These are phyloP conservation scores for Pseudomyrmex gracilis DNA, from an alignment of 1,140 invertebrate species.

Conservation along the genomic window DNA sequence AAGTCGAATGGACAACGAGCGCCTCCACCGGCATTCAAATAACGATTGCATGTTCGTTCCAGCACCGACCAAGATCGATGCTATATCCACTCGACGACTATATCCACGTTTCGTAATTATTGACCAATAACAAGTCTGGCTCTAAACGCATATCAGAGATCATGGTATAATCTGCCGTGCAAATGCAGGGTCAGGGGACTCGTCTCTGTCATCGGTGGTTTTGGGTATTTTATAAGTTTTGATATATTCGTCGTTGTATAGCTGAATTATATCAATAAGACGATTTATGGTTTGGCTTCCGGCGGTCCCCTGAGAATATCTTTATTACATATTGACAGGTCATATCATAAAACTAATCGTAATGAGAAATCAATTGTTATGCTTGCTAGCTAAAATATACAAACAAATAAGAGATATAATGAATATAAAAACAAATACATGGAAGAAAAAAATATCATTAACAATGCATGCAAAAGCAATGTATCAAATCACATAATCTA, in stretches of 20 bases:
- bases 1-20: slow-evolving; percentile 82
- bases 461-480: slow-evolving; percentile 84
- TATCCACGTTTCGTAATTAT: slow-evolving; percentile 75
- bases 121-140: slow-evolving; percentile 83
- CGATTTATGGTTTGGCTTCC: slow-evolving; percentile 76
- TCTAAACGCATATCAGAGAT: slow-evolving; percentile 84
- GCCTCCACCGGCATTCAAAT: slow-evolving; percentile 83
- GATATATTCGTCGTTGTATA: slow-evolving; percentile 82
- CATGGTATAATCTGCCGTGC: slow-evolving; percentile 73
- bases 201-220: slow-evolving; percentile 74
- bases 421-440: slow-evolving; percentile 74
- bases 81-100: slow-evolving; percentile 35
- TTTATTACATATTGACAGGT: slow-evolving; percentile 82
- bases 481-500: slow-evolving; percentile 84
- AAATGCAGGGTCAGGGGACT: slow-evolving; percentile 79
- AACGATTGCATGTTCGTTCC: slow-evolving; percentile 66
- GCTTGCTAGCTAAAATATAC: slow-evolving; percentile 82
- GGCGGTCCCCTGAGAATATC: slow-evolving; percentile 78
- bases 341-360: slow-evolving; percentile 83
- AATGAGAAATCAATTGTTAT: slow-evolving; percentile 81
- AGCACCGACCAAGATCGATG: slow-evolving; percentile 33
- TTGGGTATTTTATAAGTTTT: slow-evolving; percentile 85
- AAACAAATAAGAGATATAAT: slow-evolving; percentile 64
- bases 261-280: slow-evolving; percentile 78
- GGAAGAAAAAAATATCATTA: slow-evolving; percentile 75